Percentiles rank a stretch among this genome's conserved stretches.
Conservation (phyloP, 2,113 vertebrate species). For the Syngnathoides biaculeatus region DNA sequence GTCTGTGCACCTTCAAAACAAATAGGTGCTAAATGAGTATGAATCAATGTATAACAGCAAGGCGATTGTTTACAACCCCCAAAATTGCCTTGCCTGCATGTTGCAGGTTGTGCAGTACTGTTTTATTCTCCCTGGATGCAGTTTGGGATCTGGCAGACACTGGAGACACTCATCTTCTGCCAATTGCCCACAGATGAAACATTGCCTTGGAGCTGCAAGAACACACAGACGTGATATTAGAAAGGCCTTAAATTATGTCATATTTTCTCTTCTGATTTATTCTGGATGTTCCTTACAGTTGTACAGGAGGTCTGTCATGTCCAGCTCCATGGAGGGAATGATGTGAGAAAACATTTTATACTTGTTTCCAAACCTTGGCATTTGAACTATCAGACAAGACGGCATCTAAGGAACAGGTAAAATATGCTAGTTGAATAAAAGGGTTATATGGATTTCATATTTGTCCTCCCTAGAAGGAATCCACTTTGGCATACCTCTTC, state of each 20-base stretch:
- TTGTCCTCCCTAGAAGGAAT: neutral
- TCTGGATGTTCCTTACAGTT: constrained; percentile 60
- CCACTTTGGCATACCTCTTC: constrained; percentile 62
- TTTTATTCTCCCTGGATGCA: constrained; percentile 73
- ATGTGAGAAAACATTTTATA: constrained; percentile 81
- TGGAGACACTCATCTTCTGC: constrained; percentile 70
- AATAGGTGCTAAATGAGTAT: neutral
- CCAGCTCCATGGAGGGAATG: constrained; percentile 76
- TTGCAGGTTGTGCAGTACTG: constrained; percentile 72
- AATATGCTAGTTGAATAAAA: neutral
- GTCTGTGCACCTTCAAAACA: constrained; percentile 64
- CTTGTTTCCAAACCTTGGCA: constrained; percentile 80
- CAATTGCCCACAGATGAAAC: constrained; percentile 70
- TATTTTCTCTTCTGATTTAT: neutral
- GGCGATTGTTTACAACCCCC: neutral
- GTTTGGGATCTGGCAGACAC: constrained; percentile 70
- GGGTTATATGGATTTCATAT: neutral
- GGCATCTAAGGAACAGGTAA: constrained; percentile 58
- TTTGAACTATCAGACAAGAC: constrained; percentile 76
- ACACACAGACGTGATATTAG: neutral
- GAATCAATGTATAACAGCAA: neutral
- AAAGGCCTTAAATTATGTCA: neutral
- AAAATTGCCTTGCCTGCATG: constrained; percentile 59
- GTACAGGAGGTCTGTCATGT: constrained; percentile 74
- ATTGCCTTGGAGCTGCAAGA: constrained; percentile 65